phyloP scores from a whole-genome alignment of 2,797 vertebrate species.

The Pipistrellus pygmaeus region DNA sequence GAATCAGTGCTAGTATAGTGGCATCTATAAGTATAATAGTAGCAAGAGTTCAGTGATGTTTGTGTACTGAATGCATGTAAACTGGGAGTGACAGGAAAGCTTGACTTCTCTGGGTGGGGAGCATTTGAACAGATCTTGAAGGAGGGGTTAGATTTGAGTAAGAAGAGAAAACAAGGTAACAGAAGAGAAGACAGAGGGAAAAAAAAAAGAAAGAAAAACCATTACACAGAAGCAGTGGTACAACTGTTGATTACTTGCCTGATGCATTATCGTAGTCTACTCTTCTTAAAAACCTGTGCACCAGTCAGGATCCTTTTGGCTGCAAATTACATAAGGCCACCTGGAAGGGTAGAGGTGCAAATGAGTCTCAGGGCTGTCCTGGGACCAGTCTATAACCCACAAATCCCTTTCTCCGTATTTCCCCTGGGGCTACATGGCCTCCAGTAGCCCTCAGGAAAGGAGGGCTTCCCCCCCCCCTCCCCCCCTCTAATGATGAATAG shows the following conservation, averaged over 20 bases:
- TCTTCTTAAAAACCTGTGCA: conserved; percentile 8
- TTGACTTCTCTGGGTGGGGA: not conserved
- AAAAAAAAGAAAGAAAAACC: not conserved
- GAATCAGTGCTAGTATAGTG: not conserved
- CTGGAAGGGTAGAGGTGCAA: not conserved
- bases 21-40: not conserved
- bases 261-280: not conserved
- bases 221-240: not conserved
- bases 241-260: not conserved
- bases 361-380: not conserved
- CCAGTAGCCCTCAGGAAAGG: no score
- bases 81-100: not conserved
- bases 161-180: not conserved
- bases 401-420: not conserved
- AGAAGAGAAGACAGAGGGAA: not conserved
- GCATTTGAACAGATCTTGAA: not conserved
- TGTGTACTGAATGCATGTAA: not conserved
- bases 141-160: not conserved
- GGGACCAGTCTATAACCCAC: not conserved
- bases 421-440: not conserved
- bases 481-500: no score
- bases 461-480: no score
- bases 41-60: not conserved
- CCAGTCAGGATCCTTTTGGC: no score
- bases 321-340: no score